These are phyloP conservation scores for Tetranychus cinnabarinus DNA, from an alignment of 1,140 invertebrate species.

Conservation along the genomic window DNA sequence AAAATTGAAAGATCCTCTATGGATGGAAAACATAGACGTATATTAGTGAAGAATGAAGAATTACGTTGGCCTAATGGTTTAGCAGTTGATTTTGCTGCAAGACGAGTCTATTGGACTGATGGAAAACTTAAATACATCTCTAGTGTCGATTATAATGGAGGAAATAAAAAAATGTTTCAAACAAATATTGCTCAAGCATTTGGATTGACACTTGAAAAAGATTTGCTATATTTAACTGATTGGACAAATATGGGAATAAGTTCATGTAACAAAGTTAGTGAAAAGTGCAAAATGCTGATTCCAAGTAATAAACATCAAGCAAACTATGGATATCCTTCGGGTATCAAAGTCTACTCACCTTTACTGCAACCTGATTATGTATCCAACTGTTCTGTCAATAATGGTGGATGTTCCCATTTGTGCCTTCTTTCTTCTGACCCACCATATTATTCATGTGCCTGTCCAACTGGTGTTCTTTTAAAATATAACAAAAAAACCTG, in stretches of 20 bases:
- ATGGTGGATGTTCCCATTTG: conserved; percentile 72
- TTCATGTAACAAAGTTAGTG: conserved; percentile 26
- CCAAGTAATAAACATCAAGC: background rate
- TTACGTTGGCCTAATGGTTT: conserved; percentile 66
- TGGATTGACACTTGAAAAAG: conserved; percentile 41
- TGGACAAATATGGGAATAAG: conserved; percentile 47
- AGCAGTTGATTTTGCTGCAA: conserved; percentile 48
- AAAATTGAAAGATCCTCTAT: conserved; percentile 70
- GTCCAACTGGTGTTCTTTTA: conserved; percentile 68
- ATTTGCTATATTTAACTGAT: conserved; percentile 72
- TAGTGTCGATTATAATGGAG: conserved; percentile 58
- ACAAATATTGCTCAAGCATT: conserved; percentile 54
- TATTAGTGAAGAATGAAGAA: conserved; percentile 46
- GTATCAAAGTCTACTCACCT: conserved; percentile 50
- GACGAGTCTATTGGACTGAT: conserved; percentile 29
- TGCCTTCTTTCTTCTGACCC: conserved; percentile 31
- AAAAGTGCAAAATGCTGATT: conserved; percentile 18
- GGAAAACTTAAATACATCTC: conserved; percentile 25
- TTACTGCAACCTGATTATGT: conserved; percentile 29
- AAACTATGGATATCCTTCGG: conserved; percentile 32
- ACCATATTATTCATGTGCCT: conserved; percentile 43
- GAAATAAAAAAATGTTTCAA: conserved; percentile 36
- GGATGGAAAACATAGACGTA: conserved; percentile 54
- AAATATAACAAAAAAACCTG: conserved; percentile 38
- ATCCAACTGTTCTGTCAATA: conserved; percentile 48